Conservation (phyloP, 2,888 invertebrate species). For the Apamea anceps region DNA sequence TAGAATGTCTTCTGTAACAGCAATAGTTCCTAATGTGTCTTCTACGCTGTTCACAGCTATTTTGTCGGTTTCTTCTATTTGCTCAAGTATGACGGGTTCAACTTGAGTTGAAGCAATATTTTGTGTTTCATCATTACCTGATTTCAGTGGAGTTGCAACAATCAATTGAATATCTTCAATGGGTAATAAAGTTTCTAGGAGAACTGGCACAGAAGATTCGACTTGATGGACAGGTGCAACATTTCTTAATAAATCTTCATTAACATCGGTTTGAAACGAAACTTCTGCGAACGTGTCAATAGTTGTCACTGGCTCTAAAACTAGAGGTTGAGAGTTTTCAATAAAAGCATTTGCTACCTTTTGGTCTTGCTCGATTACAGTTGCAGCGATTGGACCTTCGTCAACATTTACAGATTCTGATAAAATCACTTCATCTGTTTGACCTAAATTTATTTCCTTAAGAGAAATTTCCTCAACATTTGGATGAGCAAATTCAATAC, state of each 20-base stretch:
- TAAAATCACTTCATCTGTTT: constrained; percentile 21
- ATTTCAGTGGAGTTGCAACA: background rate
- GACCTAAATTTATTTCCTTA: background rate
- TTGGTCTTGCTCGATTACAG: background rate
- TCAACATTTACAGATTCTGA: constrained; percentile 16
- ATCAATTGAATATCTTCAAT: background rate
- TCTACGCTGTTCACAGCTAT: background rate
- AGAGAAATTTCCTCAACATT: background rate
- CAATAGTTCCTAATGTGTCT: background rate
- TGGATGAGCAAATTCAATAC: background rate
- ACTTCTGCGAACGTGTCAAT: background rate
- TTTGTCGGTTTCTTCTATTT: constrained; percentile 19
- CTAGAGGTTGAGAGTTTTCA: constrained; percentile 14
- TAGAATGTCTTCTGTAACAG: constrained; percentile 22
- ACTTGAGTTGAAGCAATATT: constrained; percentile 3
- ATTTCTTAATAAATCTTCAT: background rate
- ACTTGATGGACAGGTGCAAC: background rate
- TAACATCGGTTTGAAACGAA: background rate
- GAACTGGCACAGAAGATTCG: background rate
- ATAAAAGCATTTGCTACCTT: background rate
- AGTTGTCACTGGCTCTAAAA: constrained; percentile 10
- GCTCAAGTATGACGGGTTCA: constrained; percentile 6
- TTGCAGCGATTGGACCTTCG: background rate
- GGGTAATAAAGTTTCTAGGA: constrained; percentile 11
- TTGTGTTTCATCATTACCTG: background rate